Conservation (phyloP, 1,140 invertebrate species). For the Heliconius hermathena region DNA sequence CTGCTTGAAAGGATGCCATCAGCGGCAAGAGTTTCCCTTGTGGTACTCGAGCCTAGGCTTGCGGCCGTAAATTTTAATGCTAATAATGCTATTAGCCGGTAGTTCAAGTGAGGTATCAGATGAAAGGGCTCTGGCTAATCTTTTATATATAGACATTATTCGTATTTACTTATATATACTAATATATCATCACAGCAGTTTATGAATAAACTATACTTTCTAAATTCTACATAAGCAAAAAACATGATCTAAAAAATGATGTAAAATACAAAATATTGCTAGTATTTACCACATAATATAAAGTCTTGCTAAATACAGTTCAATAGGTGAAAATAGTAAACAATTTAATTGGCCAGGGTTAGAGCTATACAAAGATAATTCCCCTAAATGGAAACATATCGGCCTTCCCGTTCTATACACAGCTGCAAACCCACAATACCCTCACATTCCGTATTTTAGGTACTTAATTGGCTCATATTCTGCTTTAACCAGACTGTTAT, state of each 20-base stretch:
- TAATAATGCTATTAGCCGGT: too few relatives aligned
- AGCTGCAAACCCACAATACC: neutral
- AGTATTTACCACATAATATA: neutral
- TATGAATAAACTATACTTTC: too few relatives aligned
- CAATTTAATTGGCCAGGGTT: neutral
- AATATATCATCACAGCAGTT: too few relatives aligned
- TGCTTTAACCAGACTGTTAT: neutral
- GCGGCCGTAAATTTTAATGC: too few relatives aligned
- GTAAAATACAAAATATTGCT: neutral
- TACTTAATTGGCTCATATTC: constrained; percentile 1
- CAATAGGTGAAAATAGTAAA: neutral
- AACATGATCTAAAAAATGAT: neutral
- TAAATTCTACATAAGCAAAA: too few relatives aligned
- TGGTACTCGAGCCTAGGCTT: too few relatives aligned
- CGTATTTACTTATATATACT: too few relatives aligned
- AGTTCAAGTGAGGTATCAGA: too few relatives aligned
- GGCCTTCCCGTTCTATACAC: neutral
- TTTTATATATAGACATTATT: too few relatives aligned
- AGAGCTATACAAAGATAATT: neutral
- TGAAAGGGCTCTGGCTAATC: too few relatives aligned
- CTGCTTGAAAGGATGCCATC: too few relatives aligned
- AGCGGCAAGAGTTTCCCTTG: too few relatives aligned
- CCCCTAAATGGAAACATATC: neutral
- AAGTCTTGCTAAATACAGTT: neutral
- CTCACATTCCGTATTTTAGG: constrained; percentile 5